phyloP scores from a whole-genome alignment of 2,113 vertebrate genomes.

The Andinoacara biseriatus region DNA sequence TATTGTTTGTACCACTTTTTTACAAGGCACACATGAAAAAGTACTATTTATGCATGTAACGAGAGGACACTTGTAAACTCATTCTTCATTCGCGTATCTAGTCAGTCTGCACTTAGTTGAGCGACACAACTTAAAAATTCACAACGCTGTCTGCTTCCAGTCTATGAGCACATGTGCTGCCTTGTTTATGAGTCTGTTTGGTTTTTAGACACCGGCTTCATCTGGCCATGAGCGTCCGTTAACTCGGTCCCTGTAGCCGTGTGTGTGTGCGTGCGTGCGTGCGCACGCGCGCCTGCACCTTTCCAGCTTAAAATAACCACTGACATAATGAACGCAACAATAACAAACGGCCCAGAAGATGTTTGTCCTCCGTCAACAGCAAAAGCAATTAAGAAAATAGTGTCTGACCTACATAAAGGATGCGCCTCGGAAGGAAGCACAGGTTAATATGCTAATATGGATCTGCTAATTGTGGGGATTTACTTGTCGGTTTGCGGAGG shows the following conservation, averaged over 20 bases:
- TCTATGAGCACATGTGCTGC: constrained; percentile 52
- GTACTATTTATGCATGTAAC: not conserved
- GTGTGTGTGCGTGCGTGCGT: not conserved
- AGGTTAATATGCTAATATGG: constrained; percentile 84
- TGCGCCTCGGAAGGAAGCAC: constrained; percentile 68
- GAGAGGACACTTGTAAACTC: not conserved
- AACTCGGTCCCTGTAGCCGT: constrained; percentile 33
- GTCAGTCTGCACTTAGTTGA: not conserved
- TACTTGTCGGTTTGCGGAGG: constrained; percentile 64
- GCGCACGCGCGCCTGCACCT: constrained; percentile 22
- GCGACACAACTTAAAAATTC: not conserved
- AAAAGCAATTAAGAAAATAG: constrained; percentile 78
- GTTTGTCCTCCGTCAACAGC: constrained; percentile 68
- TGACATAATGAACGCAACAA: constrained; percentile 57
- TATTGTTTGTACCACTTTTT: not conserved
- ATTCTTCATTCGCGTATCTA: not conserved
- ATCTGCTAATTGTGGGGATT: constrained; percentile 80
- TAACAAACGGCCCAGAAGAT: constrained; percentile 66
- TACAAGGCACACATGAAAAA: not conserved
- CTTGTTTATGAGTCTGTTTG: constrained; percentile 67
- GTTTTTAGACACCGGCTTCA: constrained; percentile 61
- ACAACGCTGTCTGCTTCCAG: constrained; percentile 34
- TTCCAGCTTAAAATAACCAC: constrained; percentile 68
- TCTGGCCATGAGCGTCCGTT: constrained; percentile 75
- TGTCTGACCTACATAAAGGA: constrained; percentile 82